A percentile compares a stretch with the other conserved stretches of the same genome.
phyloP scores from a whole-genome alignment of 2,113 vertebrate species.

The Aviceda subcristata region DNA sequence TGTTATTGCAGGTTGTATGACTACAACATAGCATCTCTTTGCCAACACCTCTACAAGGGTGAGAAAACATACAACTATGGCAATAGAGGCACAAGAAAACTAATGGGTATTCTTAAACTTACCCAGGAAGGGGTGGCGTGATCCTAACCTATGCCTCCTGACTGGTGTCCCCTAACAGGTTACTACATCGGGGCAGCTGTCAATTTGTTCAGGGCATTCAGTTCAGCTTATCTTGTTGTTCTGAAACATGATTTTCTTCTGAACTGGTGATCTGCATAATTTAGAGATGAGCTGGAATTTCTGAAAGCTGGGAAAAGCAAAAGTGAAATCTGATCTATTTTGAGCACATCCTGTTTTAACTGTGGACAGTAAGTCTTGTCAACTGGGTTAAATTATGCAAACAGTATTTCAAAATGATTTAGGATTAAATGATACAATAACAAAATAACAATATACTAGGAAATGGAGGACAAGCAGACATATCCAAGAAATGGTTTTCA shows the following conservation, averaged over 20 bases:
- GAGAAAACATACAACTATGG: constrained; percentile 27
- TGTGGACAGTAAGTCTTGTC: not conserved
- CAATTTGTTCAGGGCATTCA: not conserved
- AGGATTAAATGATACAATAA: not conserved
- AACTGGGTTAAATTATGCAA: not conserved
- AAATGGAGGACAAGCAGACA: not conserved
- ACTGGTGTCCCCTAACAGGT: not conserved
- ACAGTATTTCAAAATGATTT: not conserved
- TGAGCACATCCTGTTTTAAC: not conserved
- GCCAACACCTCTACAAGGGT: constrained; percentile 33
- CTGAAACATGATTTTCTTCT: not conserved
- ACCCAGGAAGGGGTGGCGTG: not conserved
- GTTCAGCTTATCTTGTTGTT: not conserved
- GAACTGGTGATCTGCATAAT: not conserved
- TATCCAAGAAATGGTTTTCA: not conserved
- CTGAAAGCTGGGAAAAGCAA: not conserved
- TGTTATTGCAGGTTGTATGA: constrained; percentile 45
- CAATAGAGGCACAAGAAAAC: not conserved
- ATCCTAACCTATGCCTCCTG: not conserved
- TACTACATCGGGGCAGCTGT: not conserved
- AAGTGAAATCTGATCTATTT: not conserved
- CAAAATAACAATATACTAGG: not conserved
- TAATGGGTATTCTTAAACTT: not conserved
- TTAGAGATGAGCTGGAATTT: not conserved
- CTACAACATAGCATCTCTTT: constrained; percentile 41